Conservation (phyloP, 1,140 invertebrate species). For the Halictus rubicundus region DNA sequence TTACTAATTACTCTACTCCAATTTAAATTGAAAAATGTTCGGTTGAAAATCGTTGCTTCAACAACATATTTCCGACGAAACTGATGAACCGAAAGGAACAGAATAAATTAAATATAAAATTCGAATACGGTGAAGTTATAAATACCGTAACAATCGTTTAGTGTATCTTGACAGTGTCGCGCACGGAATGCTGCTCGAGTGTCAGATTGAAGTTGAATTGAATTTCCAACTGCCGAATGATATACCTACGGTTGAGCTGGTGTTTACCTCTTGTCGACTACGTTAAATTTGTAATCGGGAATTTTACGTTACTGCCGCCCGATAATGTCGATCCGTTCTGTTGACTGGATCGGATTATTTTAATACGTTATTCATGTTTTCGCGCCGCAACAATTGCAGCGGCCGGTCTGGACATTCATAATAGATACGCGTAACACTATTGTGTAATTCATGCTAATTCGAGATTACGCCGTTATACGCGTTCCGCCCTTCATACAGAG, state of each 20-base stretch:
- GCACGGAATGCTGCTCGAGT: background rate
- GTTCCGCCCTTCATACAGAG: constrained; percentile 32
- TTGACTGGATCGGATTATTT: constrained; percentile 40
- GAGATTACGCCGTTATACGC: constrained; percentile 49
- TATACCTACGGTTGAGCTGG: background rate
- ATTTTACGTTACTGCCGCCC: constrained; percentile 6
- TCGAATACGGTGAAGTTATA: no score
- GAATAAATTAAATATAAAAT: no score
- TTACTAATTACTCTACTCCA: no score
- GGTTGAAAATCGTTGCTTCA: no score
- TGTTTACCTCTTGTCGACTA: constrained; percentile 27
- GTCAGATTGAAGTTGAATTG: background rate
- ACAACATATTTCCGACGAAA: no score
- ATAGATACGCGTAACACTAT: constrained; percentile 39
- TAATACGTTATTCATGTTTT: constrained; percentile 50
- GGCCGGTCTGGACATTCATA: constrained; percentile 34
- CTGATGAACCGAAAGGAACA: no score
- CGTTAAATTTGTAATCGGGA: constrained; percentile 35
- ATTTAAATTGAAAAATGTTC: no score
- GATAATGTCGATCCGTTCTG: constrained; percentile 26
- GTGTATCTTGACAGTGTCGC: background rate
- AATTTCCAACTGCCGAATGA: background rate
- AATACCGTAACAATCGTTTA: no score
- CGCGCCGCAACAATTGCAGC: constrained; percentile 14
- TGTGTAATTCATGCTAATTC: constrained; percentile 58